Evolutionary conservation across 2,113 vertebrate species (phyloP), one percentile per base, ranked within the genome.

Genomic region (Leiothrix lutea): DNA sequence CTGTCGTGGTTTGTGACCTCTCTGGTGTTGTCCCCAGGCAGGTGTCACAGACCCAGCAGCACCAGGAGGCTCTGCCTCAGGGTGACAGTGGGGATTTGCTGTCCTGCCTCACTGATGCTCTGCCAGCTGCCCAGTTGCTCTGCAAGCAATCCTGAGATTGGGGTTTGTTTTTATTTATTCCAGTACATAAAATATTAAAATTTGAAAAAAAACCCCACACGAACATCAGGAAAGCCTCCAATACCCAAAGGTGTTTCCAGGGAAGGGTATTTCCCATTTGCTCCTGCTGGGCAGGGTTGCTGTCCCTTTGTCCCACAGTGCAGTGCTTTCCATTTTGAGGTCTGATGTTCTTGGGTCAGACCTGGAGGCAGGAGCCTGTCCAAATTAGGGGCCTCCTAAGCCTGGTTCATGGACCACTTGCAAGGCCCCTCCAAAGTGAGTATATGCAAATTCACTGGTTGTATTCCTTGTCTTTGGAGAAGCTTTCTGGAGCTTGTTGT

Each of bases 291-390:
- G 17, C 33, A 79, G 31, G 16, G 9, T 23, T 47, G 11, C 29
- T 69, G 35, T n/a, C 24, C 12, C 62, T 88, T 72, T 2, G 1
- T 50, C 18, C 44, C 0, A 0, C 12, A 21, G 36, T 40, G 50
- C 36, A 38, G 33, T 26, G 33, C 18, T 67, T 92, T 89, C 35
- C 25, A 29, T 45, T 78, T 35, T 70, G 72, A 62, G 18, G 16
- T 65, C n/a, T 1, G 6, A 8, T 36, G 47, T 45, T 65, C 62
- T 25, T 61, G 29, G 47, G 38, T 73, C 48, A 86, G 51, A 36
- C 8, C 33, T 54, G 40, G 58, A 24, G 9, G 28, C 20, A 31
- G 53, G 33, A 93, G 8, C 31, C 25, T 42, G 21, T 33, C 24
- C 44, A 47, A 73, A 66, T 57, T 11, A 77, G 26, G 35, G 12